A percentile compares a stretch with the other conserved stretches of the same genome.
phyloP scores from a whole-genome alignment of 2,888 invertebrate genomes.

The Diaprepes abbreviatus region DNA sequence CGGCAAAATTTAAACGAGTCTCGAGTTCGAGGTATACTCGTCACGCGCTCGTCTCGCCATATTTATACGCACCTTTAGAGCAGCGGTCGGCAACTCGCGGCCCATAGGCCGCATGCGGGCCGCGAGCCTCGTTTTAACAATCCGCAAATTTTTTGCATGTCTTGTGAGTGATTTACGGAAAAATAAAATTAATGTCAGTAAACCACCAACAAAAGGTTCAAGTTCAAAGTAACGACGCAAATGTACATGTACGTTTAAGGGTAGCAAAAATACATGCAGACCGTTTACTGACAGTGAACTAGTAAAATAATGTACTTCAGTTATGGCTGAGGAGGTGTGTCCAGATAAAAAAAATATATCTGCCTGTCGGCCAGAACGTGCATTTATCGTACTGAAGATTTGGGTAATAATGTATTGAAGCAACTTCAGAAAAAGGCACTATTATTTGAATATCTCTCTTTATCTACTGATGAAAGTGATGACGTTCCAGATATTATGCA shows the following conservation, averaged over 20 bases:
- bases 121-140: too few species aligned
- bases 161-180: conserved; percentile 25
- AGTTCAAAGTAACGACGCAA: conserved; percentile 16
- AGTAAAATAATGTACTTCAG: conserved; percentile 42
- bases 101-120: too few species aligned
- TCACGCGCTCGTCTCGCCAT: too few species aligned
- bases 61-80: too few species aligned
- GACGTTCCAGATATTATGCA: conserved; percentile 41
- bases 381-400: conserved; percentile 28
- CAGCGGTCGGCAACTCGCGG: too few species aligned
- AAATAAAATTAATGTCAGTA: conserved; percentile 37
- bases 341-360: conserved; percentile 34
- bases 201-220: conserved; percentile 28
- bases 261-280: conserved; percentile 36
- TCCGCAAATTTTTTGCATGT: too few species aligned
- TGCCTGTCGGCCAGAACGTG: conserved; percentile 41
- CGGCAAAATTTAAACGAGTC: too few species aligned
- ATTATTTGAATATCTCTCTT: conserved; percentile 43
- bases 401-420: conserved; percentile 25
- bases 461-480: conserved; percentile 53
- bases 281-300: conserved; percentile 48
- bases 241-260: conserved; percentile 19
- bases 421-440: conserved; percentile 33
- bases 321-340: conserved; percentile 35
- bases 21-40: too few species aligned